A percentile compares a stretch with the other conserved stretches of the same genome.
Conservation (phyloP, 2,113 vertebrate genomes). For the Ramphastos sulfuratus region DNA sequence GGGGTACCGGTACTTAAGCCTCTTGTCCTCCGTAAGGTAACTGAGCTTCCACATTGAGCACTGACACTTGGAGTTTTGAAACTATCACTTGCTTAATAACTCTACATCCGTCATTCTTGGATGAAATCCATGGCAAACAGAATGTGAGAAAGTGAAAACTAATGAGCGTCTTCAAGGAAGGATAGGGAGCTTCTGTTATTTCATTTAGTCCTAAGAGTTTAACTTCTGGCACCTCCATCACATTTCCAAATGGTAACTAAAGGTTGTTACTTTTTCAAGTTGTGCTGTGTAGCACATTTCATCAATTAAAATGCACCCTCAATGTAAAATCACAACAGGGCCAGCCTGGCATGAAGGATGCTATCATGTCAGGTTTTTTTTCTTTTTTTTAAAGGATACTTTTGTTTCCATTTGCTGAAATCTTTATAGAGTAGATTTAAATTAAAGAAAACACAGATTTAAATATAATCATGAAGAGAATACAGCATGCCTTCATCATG, state of each 20-base stretch:
- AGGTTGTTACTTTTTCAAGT: slow-evolving; percentile 78
- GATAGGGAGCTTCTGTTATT: slow-evolving; percentile 78
- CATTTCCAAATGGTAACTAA: slow-evolving; percentile 80
- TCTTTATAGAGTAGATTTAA: slow-evolving; percentile 61
- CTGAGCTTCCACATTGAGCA: slow-evolving; percentile 65
- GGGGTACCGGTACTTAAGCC: slow-evolving; percentile 1
- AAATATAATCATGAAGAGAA: slow-evolving; percentile 53
- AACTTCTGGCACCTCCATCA: slow-evolving; percentile 79
- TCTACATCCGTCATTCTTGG: slow-evolving; percentile 75
- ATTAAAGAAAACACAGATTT: slow-evolving; percentile 62
- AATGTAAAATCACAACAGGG: slow-evolving; percentile 79
- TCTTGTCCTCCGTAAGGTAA: slow-evolving; percentile 58
- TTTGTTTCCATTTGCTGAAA: slow-evolving; percentile 63
- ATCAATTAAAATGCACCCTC: slow-evolving; percentile 79
- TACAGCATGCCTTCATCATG: not conserved
- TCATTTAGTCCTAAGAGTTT: slow-evolving; percentile 76
- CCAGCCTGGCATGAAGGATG: slow-evolving; percentile 73
- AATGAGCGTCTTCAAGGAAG: slow-evolving; percentile 79
- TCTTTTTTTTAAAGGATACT: slow-evolving; percentile 64
- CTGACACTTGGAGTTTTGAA: slow-evolving; percentile 74
- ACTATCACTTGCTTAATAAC: slow-evolving; percentile 80
- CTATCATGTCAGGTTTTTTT: slow-evolving; percentile 61
- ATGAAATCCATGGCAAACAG: slow-evolving; percentile 78
- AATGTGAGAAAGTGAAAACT: slow-evolving; percentile 80
- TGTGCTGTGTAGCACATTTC: slow-evolving; percentile 78